phyloP scores from a whole-genome alignment of 1,140 invertebrate species.

The Leptopilina clavipes region DNA sequence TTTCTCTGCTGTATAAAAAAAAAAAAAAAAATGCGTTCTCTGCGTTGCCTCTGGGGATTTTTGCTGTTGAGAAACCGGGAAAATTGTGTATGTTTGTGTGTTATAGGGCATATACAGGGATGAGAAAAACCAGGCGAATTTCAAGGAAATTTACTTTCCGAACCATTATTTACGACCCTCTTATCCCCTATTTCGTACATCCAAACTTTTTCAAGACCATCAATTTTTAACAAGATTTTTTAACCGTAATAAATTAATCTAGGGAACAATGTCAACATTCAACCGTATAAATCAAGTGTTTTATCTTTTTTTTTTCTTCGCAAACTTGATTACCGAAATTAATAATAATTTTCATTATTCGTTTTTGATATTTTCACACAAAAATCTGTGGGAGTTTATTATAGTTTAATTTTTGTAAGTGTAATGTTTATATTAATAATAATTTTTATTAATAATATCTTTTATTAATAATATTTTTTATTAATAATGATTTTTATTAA shows the following conservation, averaged over 20 bases:
- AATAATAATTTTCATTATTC: too few species aligned
- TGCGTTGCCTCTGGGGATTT: background rate
- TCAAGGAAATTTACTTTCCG: constrained; percentile 19
- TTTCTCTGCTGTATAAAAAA: background rate
- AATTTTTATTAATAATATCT: too few species aligned
- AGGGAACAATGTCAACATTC: background rate
- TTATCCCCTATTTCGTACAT: background rate
- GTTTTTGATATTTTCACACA: too few species aligned
- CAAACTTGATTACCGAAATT: too few species aligned
- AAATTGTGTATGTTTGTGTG: background rate
- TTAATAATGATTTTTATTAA: too few species aligned
- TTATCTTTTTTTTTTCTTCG: background rate
- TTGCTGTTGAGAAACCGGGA: background rate
- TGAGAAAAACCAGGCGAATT: background rate
- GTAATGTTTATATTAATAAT: too few species aligned
- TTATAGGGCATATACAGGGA: background rate
- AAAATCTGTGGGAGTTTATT: too few species aligned
- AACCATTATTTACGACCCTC: constrained; percentile 19
- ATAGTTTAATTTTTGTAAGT: too few species aligned
- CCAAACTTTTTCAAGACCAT: constrained; percentile 1
- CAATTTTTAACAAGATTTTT: constrained; percentile 9
- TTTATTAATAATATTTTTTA: too few species aligned
- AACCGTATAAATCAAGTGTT: background rate
- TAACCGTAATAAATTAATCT: background rate
- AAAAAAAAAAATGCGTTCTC: background rate